A percentile compares a stretch with the other conserved stretches of the same genome.
Conservation (phyloP, 2,113 vertebrate genomes). For the Motacilla alba region DNA sequence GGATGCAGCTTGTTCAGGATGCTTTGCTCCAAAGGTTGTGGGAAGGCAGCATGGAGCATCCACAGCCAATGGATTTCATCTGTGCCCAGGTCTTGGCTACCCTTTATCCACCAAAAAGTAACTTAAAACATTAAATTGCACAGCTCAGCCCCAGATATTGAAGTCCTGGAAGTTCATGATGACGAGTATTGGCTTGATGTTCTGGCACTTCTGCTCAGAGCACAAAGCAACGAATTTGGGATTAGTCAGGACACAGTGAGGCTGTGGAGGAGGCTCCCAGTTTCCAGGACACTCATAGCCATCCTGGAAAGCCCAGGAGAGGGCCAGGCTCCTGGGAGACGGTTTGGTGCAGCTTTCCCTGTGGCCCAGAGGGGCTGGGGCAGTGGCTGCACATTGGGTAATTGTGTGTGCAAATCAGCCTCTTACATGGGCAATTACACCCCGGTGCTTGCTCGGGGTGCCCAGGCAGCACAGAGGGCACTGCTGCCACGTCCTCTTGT, state of each 20-base stretch:
- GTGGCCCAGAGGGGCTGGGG: neutral
- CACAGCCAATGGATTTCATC: neutral
- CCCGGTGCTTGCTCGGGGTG: fast-evolving
- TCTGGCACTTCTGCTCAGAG: neutral
- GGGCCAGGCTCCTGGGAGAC: neutral
- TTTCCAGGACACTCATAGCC: neutral
- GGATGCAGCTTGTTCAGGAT: neutral
- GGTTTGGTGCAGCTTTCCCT: neutral
- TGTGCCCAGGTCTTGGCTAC: neutral
- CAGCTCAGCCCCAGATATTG: neutral
- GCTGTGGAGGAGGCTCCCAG: fast-evolving
- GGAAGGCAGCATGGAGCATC: neutral
- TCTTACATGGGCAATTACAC: constrained; percentile 20
- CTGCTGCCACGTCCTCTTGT: neutral
- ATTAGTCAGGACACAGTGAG: neutral
- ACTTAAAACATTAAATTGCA: neutral
- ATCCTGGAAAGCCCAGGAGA: neutral
- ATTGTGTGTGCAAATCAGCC: neutral
- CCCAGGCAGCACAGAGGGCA: neutral
- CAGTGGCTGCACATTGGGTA: constrained; percentile 29
- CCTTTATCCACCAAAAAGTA: neutral
- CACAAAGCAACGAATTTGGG: neutral
- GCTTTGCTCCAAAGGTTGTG: neutral
- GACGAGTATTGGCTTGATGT: neutral
- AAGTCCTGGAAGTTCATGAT: neutral